Percentiles rank a stretch among this genome's conserved stretches.
Conservation (phyloP, 2,797 vertebrate genomes). For the Antrozous pallidus region DNA sequence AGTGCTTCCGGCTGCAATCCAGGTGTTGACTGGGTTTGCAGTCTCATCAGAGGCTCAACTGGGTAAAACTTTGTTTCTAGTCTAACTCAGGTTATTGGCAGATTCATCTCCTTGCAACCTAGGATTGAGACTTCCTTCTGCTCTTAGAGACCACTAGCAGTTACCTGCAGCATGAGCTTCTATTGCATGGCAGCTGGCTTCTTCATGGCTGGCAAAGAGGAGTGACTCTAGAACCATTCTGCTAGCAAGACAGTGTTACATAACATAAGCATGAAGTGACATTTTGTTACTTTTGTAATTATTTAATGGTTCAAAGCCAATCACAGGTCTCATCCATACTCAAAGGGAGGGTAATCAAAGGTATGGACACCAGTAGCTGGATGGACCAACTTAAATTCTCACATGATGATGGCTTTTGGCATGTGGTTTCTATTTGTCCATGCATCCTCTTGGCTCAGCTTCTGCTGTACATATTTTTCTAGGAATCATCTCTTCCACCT, state of each 20-base stretch:
- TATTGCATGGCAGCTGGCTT: neutral
- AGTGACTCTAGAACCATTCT: neutral
- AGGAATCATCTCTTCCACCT: neutral
- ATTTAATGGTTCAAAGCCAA: neutral
- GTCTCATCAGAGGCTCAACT: neutral
- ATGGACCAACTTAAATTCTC: neutral
- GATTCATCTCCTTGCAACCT: neutral
- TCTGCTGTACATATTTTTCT: neutral
- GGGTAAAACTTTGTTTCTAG: neutral
- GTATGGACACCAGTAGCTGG: neutral
- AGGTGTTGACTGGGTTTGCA: neutral
- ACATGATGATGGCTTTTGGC: neutral
- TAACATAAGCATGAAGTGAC: neutral
- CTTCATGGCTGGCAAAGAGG: neutral
- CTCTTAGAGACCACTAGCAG: neutral
- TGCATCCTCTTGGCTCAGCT: neutral
- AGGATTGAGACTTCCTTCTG: neutral
- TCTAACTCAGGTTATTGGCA: neutral
- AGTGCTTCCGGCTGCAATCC: neutral
- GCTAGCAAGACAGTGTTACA: neutral
- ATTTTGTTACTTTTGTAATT: neutral
- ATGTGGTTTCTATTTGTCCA: neutral
- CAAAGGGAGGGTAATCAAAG: neutral
- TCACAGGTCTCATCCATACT: neutral
- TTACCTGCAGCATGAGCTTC: neutral